Percentiles rank a stretch among this genome's conserved stretches.
Conservation (phyloP, 2,888 invertebrate species). For the Entomobrya multifasciata region DNA sequence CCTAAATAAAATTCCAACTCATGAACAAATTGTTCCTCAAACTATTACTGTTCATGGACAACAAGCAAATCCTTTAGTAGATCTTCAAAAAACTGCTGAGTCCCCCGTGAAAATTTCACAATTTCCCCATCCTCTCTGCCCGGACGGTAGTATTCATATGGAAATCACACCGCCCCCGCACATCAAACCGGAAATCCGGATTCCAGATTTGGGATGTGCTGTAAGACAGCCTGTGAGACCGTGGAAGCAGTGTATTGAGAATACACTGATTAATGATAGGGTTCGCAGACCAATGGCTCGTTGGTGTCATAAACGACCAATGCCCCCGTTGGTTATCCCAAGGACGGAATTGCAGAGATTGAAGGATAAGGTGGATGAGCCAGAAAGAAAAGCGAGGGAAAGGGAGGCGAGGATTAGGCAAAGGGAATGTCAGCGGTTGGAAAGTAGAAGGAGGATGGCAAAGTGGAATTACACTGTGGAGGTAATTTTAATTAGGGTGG, state of each 20-base stretch:
- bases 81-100: too few relatives aligned
- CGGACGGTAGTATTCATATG: constrained; percentile 67
- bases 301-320: constrained; percentile 73
- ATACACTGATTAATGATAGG: constrained; percentile 75
- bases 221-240: constrained; percentile 72
- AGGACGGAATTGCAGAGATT: constrained; percentile 69
- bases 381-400: constrained; percentile 63
- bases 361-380: constrained; percentile 67
- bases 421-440: constrained; percentile 71
- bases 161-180: constrained; percentile 44
- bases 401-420: constrained; percentile 55
- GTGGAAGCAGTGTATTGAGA: constrained; percentile 78
- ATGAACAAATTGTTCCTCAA: constrained; percentile 63
- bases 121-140: constrained; percentile 63
- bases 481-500: too few relatives aligned
- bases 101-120: constrained; percentile 15
- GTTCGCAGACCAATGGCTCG: constrained; percentile 79
- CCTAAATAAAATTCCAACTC: constrained; percentile 53
- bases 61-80: background rate
- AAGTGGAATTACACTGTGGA: constrained; percentile 78
- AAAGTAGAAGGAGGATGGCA: constrained; percentile 71
- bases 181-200: constrained; percentile 49
- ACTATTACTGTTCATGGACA: constrained; percentile 57
- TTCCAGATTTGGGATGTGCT: constrained; percentile 58
- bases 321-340: constrained; percentile 77